Evolutionary conservation across 2,113 vertebrate genomes (phyloP).

Genomic region (Phalacrocorax carbo): DNA sequence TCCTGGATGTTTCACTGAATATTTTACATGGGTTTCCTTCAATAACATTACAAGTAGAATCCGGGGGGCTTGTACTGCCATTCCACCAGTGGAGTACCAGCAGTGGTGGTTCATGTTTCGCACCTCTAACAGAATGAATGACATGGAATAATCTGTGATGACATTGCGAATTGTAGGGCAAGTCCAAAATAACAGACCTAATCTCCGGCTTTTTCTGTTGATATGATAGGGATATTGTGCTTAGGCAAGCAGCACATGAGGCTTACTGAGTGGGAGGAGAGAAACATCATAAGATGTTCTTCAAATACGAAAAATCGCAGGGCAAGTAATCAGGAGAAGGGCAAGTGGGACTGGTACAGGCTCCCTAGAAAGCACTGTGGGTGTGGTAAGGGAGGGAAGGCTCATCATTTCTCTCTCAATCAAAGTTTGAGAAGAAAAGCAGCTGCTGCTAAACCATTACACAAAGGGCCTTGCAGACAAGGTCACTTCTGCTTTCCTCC

Average conservation of each 20-base stretch:
- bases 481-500: neutral
- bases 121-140: neutral
- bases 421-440: neutral
- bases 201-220: neutral
- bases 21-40: neutral
- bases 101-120: neutral
- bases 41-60: neutral
- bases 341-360: neutral
- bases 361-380: neutral
- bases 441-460: neutral
- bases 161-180: neutral
- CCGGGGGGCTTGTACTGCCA: neutral
- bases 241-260: neutral
- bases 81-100: neutral
- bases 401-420: neutral
- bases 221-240: neutral
- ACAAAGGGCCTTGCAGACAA: neutral
- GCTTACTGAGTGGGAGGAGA: neutral
- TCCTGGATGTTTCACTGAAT: neutral
- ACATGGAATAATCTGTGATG: neutral
- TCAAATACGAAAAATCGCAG: neutral
- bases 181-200: neutral
- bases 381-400: neutral
- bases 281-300: neutral
- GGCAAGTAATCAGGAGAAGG: neutral